Percentiles rank a stretch among this genome's conserved stretches.
These are phyloP conservation scores for Lithophane semibrunnea DNA, from an alignment of 2,888 invertebrate genomes.

Conservation along the genomic window DNA sequence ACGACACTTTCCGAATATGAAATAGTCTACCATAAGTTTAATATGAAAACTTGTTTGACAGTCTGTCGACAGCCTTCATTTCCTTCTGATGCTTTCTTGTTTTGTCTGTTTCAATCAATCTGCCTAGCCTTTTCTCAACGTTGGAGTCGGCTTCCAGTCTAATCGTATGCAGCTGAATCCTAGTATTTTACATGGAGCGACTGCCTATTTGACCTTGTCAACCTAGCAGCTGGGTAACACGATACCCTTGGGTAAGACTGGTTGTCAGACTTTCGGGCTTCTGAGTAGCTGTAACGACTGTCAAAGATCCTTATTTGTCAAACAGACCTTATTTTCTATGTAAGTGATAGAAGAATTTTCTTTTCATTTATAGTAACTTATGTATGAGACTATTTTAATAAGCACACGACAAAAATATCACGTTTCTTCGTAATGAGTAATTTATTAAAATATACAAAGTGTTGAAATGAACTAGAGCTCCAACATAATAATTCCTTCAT, in stretches of 20 bases:
- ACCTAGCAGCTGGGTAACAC: background rate
- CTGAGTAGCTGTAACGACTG: background rate
- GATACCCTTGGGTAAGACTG: background rate
- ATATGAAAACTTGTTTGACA: constrained; percentile 34
- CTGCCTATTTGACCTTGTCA: no score
- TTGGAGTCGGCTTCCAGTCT: no score
- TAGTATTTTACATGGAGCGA: background rate
- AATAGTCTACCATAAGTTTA: constrained; percentile 15
- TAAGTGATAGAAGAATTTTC: no score
- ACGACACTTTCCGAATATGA: constrained; percentile 14
- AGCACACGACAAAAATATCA: background rate
- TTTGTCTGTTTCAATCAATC: background rate
- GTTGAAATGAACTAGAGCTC: background rate
- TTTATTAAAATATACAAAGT: background rate
- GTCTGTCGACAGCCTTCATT: constrained; percentile 13
- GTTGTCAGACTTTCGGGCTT: background rate
- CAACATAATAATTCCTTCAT: background rate
- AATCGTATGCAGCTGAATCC: background rate
- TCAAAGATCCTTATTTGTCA: background rate
- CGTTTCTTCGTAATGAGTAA: background rate
- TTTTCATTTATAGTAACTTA: no score
- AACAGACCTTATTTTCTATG: no score
- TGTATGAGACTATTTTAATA: background rate
- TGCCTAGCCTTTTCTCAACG: background rate
- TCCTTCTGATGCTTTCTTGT: constrained; percentile 11